A percentile compares a stretch with the other conserved stretches of the same genome.
Evolutionary conservation across 2,888 invertebrate species (phyloP).

Genomic region (Aphrophora alni): DNA sequence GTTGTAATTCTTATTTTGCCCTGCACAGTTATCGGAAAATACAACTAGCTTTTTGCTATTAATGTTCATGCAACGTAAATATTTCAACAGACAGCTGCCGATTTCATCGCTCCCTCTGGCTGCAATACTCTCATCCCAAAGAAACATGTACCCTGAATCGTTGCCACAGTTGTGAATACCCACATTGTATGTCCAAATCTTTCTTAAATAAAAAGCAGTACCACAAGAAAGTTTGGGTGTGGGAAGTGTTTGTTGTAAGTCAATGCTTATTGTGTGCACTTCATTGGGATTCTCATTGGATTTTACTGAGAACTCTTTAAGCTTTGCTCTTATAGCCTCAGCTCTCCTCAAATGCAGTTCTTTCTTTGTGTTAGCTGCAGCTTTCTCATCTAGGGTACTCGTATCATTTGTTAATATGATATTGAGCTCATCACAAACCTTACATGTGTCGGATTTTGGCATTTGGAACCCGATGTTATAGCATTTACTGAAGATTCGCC

Average conservation of each 20-base stretch:
- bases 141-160: slow-evolving; percentile 25
- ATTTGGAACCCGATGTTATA: too few species aligned
- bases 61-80: not conserved
- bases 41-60: slow-evolving; percentile 16
- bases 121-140: slow-evolving; percentile 19
- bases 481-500: too few species aligned
- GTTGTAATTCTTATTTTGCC: not conserved
- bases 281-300: not conserved
- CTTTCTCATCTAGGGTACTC: slow-evolving; percentile 15
- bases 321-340: not conserved
- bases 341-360: slow-evolving; percentile 26
- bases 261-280: slow-evolving; percentile 17
- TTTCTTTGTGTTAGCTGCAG: not conserved
- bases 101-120: slow-evolving; percentile 20
- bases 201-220: slow-evolving; percentile 21
- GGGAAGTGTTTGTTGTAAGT: slow-evolving; percentile 26
- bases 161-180: too few species aligned
- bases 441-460: too few species aligned
- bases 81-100: slow-evolving; percentile 17
- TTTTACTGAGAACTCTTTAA: not conserved
- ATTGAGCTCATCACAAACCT: too few species aligned
- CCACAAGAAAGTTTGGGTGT: slow-evolving; percentile 31
- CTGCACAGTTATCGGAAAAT: too few species aligned
- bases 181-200: slow-evolving; percentile 29
- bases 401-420: not conserved